Percentiles rank a stretch among this genome's conserved stretches.
Evolutionary conservation across 2,888 invertebrate species (phyloP).

Genomic region (Nomada goodeniana): DNA sequence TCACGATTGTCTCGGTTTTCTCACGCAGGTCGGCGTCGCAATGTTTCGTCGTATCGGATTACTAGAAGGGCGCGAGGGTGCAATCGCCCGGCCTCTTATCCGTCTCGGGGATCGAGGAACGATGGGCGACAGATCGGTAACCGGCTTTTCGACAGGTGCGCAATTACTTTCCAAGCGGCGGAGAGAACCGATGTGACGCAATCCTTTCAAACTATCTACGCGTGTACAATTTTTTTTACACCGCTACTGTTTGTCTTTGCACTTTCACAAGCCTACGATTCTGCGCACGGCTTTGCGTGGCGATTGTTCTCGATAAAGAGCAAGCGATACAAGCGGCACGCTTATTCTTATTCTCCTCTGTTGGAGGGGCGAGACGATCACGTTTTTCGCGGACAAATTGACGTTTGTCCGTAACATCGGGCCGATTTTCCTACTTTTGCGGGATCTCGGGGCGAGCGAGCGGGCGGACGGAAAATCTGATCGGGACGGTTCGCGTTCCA

Average conservation of each 20-base stretch:
- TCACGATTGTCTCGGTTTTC: conserved; percentile 61
- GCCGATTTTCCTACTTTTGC: too few species aligned
- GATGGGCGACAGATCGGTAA: neutral
- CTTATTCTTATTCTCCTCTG: too few species aligned
- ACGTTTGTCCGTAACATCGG: too few species aligned
- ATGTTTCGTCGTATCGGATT: conserved; percentile 65
- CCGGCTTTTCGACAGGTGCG: conserved; percentile 5
- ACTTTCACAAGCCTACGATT: conserved; percentile 9
- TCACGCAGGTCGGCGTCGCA: conserved; percentile 49
- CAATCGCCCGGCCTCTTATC: conserved; percentile 21
- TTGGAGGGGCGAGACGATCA: too few species aligned
- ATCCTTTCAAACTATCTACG: neutral
- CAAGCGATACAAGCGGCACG: too few species aligned
- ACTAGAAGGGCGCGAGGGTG: conserved; percentile 7
- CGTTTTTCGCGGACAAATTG: too few species aligned
- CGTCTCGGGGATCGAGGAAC: conserved; percentile 8
- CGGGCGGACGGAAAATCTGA: neutral
- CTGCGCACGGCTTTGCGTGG: neutral
- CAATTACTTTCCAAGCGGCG: neutral
- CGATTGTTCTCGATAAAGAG: neutral
- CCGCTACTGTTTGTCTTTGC: neutral
- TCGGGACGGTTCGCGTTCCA: neutral
- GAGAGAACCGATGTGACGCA: neutral
- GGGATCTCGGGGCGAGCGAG: too few species aligned
- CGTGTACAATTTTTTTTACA: neutral